Evolutionary conservation across 2,888 invertebrate genomes (phyloP).

Genomic region (Mythimna ferrago): DNA sequence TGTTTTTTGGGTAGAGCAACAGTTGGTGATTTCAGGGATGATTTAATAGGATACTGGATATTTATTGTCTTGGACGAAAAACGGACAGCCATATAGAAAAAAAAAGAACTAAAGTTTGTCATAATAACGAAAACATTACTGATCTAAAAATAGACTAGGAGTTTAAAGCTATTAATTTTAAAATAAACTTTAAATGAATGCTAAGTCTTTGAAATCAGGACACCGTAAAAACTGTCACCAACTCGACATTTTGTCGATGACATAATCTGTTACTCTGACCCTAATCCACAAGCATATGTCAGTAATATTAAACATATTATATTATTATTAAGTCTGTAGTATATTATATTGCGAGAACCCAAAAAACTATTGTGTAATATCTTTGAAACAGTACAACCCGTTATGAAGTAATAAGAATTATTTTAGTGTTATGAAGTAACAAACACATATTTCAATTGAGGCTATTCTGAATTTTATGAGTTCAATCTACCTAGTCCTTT

Average conservation of each 20-base stretch:
- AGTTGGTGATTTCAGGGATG: slow-evolving; percentile 8
- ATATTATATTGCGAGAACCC: slow-evolving; percentile 20
- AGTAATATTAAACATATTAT: slow-evolving; percentile 21
- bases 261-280: slow-evolving; percentile 21
- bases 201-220: neutral
- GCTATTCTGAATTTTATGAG: slow-evolving; percentile 28
- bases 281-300: slow-evolving; percentile 19
- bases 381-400: slow-evolving; percentile 34
- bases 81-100: neutral
- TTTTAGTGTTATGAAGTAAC: slow-evolving; percentile 35
- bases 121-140: neutral
- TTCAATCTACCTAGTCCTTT: neutral
- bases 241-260: neutral
- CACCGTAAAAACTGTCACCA: neutral
- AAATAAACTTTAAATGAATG: too few relatives aligned
- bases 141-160: neutral
- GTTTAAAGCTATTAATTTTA: neutral
- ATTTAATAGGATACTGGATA: neutral
- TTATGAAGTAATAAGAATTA: slow-evolving; percentile 38
- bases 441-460: slow-evolving; percentile 24
- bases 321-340: slow-evolving; percentile 28
- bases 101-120: neutral
- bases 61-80: neutral
- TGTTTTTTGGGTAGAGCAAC: slow-evolving; percentile 3
- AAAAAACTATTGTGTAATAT: slow-evolving; percentile 37